A percentile compares a stretch with the other conserved stretches of the same genome.
Evolutionary conservation across 2,888 invertebrate genomes (phyloP).

Genomic region (Aleiodes alternator): DNA sequence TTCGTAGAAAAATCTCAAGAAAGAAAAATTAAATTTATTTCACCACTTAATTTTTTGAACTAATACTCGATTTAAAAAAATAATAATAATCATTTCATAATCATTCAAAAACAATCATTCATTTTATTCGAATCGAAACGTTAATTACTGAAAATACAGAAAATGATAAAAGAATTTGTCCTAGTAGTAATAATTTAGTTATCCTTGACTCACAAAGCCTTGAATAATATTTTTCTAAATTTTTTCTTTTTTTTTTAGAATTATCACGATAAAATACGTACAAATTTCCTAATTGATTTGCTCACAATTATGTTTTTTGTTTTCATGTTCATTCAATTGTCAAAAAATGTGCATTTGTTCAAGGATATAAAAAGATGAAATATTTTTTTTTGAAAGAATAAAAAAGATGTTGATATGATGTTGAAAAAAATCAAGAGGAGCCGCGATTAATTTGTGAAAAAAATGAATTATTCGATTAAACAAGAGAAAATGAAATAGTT

Average conservation of each 20-base stretch:
- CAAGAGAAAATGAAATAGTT: not conserved
- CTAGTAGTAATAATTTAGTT: too few species aligned
- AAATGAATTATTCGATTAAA: not conserved
- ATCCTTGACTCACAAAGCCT: too few species aligned
- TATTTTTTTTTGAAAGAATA: not conserved
- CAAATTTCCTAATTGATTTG: constrained; percentile 3
- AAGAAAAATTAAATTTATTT: too few species aligned
- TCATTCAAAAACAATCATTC: not conserved
- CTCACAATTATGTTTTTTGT: not conserved
- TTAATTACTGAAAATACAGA: constrained; percentile 3
- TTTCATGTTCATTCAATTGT: not conserved
- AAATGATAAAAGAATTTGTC: not conserved
- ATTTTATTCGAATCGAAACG: not conserved
- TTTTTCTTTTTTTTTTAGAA: constrained; percentile 15
- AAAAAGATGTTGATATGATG: not conserved
- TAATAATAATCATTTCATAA: too few species aligned
- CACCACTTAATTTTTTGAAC: too few species aligned
- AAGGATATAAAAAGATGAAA: not conserved
- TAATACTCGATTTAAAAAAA: too few species aligned
- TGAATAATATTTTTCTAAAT: not conserved
- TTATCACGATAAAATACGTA: constrained; percentile 3
- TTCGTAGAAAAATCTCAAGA: too few species aligned
- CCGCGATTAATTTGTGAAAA: constrained; percentile 9
- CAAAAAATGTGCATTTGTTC: constrained; percentile 9
- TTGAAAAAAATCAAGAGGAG: constrained; percentile 1